Base-by-base conservation (phyloP, 2,113 vertebrate species). In the Coptodon rendalli region DNA sequence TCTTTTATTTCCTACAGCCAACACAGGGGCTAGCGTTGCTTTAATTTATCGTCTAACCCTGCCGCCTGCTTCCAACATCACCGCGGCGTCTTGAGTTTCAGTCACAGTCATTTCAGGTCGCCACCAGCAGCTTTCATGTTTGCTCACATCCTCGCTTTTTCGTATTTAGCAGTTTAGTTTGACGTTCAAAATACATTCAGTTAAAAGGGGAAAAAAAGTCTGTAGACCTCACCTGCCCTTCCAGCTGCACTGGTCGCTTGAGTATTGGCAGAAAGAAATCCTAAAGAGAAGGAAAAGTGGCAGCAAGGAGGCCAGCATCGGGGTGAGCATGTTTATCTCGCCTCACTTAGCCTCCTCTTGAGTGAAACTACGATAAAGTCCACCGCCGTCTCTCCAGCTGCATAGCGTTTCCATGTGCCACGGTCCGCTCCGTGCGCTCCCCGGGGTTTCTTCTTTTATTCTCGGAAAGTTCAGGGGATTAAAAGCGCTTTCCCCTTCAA, bases 161-260 rank as follows among this genome's bases (percentile, higher is more conserved):
- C 54, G 40, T 5, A 24, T 31, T 17, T 24, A 19, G 19, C 27
- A 2, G 6, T 53, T 54, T 38, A 29, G 43, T 6, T 38, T 53
- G 14, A 7, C 12, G 11, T 71, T 29, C 3, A 10, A 63, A 73
- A 43, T 13, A 68, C 34, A 68, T 68, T 40, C 19, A 22, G 19
- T 17, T 73, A 9, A 73, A 73, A 61, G 17, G 0, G 0, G 4
- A 13, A 36, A 1, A 63, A 2, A 22, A 7, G 4, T 6, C 14
- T 1, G n/a, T 10, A 9, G 43, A 2, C 76, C 97, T 98, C 94
- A 98, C 98, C 98, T 99, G 92, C 98, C 98, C 95, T 96, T 98
- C 98, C 98, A 99, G 95, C 97, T 99, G 96, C 98, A 99, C 96
- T 98, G 96, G 94, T 99, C 98, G 93, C 98, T 99, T 22, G 98